Evolutionary conservation across 2,113 vertebrate genomes (phyloP).

Genomic region (Mesitornis unicolor): DNA sequence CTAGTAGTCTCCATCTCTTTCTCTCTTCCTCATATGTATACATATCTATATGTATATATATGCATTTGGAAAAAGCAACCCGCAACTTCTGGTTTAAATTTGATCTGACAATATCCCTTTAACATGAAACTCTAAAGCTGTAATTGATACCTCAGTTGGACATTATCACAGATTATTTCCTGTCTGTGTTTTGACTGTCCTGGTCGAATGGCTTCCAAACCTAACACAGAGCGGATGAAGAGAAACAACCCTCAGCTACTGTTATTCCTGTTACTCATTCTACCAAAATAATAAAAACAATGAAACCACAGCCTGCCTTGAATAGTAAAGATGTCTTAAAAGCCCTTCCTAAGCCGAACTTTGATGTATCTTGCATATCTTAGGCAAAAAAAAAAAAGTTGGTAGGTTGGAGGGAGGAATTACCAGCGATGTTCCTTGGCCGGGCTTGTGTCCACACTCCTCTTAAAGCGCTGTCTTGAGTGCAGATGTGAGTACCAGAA

Average conservation of each 20-base stretch:
- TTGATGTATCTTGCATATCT: slow-evolving; percentile 15
- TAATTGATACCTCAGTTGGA: slow-evolving; percentile 68
- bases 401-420: background rate
- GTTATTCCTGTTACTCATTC: slow-evolving; percentile 68
- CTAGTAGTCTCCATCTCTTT: slow-evolving; percentile 8
- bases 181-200: slow-evolving; percentile 76
- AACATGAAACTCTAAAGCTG: slow-evolving; percentile 50
- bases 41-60: background rate
- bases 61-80: background rate
- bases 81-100: slow-evolving; percentile 56
- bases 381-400: background rate
- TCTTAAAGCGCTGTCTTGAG: background rate
- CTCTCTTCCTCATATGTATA: background rate
- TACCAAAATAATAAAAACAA: slow-evolving; percentile 70
- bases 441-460: background rate
- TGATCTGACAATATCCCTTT: slow-evolving; percentile 63
- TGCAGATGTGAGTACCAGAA: background rate
- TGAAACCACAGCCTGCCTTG: slow-evolving; percentile 61
- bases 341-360: background rate
- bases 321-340: slow-evolving; percentile 48
- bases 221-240: slow-evolving; percentile 66
- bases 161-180: slow-evolving; percentile 71
- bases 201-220: slow-evolving; percentile 68
- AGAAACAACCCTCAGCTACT: slow-evolving; percentile 69
- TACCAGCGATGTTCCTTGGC: slow-evolving; percentile 6